Evolutionary conservation across 2,797 vertebrate genomes (phyloP), one percentile per base, ranked within the genome.

Genomic region (Bufotes viridis): DNA sequence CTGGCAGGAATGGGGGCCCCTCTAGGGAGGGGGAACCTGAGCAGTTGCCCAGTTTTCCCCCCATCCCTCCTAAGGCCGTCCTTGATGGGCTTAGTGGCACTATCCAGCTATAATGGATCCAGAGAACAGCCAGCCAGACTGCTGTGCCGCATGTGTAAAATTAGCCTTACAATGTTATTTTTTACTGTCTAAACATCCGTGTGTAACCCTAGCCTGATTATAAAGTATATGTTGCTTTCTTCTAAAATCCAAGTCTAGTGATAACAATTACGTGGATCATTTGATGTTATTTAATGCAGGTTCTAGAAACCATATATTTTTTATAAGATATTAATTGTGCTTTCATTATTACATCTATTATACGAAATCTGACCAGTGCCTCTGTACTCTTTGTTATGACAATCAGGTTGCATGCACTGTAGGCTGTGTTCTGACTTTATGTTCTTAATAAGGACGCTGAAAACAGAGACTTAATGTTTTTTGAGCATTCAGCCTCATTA

Each of bases 391-490:
- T 29, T 10, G 3, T 81, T 34, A 65, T 15, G 7, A 6, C 22
- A 14, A 51, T 51, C 12, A 51, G 34, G 4, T 17, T 67, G 18
- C 22, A 67, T 24, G 63, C 24, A 7, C n/a, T 13, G 20, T 24
- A 78, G n/a, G 34, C 80, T 34, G 3, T 34, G 29, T 34, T 34
- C 29, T 34, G 29, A 42, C 34, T 63, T 60, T 29, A 81, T 65
- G 24, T 42, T 51, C 55, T 7, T 61, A 60, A 61, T 24, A 80
- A 80, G 34, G 17, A 60, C 10, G 29, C 20, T 42, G 13, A 18
- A 63, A 49, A 81, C 42, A 61, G 79, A 5, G 18, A n/a, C 34
- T 81, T 58, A 55, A 84, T 70, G 12, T 79, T 69, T 26, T 65
- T 6, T 42, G 55, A 81, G 53, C 80, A 58, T 5, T 63, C 81